Evolutionary conservation across 2,797 vertebrate species (phyloP).

Genomic region (Atherinosoma microstoma): DNA sequence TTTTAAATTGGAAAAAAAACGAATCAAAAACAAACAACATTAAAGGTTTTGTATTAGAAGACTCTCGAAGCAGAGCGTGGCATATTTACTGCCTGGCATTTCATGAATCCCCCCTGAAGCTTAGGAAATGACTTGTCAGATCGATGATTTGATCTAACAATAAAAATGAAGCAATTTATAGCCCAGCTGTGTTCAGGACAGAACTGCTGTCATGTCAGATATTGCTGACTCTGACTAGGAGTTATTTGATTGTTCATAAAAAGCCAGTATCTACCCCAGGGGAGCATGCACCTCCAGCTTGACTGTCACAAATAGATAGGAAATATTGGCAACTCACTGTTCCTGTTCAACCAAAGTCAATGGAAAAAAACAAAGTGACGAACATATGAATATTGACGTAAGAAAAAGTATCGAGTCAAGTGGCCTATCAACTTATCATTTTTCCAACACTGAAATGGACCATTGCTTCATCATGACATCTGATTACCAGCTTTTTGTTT

Average conservation of each 20-base stretch:
- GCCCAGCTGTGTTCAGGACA: slow-evolving; percentile 1
- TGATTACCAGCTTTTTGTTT: too few species aligned
- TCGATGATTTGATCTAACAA: slow-evolving; percentile 8
- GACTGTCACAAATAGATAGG: neutral
- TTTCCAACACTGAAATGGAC: too few species aligned
- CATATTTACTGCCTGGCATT: neutral
- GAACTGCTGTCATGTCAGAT: neutral
- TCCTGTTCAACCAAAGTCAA: neutral
- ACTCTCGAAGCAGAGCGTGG: neutral
- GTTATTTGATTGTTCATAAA: slow-evolving; percentile 13
- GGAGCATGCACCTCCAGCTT: neutral
- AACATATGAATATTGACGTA: too few species aligned
- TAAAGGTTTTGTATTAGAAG: too few species aligned
- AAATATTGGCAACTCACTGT: neutral
- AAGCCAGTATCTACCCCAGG: neutral
- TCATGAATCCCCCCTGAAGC: neutral
- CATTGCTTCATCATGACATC: too few species aligned
- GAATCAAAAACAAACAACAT: too few species aligned
- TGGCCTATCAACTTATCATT: too few species aligned
- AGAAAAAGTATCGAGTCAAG: too few species aligned
- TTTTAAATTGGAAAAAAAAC: too few species aligned
- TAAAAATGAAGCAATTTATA: slow-evolving; percentile 6
- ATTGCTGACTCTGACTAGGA: neutral
- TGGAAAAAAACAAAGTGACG: neutral
- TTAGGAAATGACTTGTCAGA: slow-evolving; percentile 11